Evolutionary conservation across 1,140 invertebrate species (phyloP).

Genomic region (Ceratitis capitata): DNA sequence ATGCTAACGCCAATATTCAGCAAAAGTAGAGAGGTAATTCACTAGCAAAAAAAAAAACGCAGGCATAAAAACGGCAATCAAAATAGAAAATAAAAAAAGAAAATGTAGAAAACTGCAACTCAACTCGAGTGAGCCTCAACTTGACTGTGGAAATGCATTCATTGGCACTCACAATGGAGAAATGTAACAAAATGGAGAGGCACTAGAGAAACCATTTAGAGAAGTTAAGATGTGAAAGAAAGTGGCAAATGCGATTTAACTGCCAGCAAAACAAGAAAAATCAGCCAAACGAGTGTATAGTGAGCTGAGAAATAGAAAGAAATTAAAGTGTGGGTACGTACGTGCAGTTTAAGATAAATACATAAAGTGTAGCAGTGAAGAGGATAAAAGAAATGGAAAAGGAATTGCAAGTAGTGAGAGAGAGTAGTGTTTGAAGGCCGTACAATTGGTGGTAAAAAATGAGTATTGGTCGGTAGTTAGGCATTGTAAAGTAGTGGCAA

Average conservation of each 20-base stretch:
- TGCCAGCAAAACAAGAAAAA: not conserved
- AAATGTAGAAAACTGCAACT: not conserved
- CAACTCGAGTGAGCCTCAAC: slow-evolving; percentile 23
- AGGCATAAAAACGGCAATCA: not conserved
- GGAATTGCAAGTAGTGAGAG: not conserved
- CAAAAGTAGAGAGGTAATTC: not conserved
- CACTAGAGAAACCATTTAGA: not conserved
- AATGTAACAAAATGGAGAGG: slow-evolving; percentile 16
- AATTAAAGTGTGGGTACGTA: not conserved
- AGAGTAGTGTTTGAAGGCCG: not conserved
- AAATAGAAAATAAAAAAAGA: not conserved
- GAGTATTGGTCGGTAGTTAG: not conserved
- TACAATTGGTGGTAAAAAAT: not conserved
- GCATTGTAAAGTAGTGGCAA: not conserved
- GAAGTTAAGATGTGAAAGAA: slow-evolving; percentile 28
- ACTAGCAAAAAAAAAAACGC: too few species aligned
- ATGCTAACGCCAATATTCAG: not conserved
- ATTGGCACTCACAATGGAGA: not conserved
- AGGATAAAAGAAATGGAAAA: not conserved
- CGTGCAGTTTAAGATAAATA: not conserved
- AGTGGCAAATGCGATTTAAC: slow-evolving; percentile 1
- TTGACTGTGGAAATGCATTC: slow-evolving; percentile 35
- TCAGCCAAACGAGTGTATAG: too few species aligned
- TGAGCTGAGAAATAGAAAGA: not conserved
- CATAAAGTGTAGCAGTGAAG: not conserved